phyloP scores from a whole-genome alignment of 2,888 invertebrate genomes.

The Laspeyria flexula region DNA sequence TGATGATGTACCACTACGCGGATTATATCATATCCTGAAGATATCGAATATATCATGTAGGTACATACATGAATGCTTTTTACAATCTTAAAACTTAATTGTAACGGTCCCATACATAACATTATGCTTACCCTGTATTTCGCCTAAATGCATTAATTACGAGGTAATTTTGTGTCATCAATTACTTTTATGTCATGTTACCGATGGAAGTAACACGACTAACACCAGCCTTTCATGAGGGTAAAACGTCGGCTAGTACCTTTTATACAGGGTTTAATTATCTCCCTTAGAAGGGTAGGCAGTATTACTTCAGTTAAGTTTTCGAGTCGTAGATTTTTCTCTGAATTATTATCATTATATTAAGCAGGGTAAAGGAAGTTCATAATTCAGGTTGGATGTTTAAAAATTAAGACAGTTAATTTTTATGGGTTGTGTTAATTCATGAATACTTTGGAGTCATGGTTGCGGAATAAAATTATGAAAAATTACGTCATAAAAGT shows the following conservation, averaged over 20 bases:
- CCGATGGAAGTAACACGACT: neutral
- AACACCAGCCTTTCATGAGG: neutral
- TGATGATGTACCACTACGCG: too few species aligned
- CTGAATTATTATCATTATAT: neutral
- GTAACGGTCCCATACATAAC: too few species aligned
- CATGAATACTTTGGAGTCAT: neutral
- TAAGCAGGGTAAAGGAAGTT: neutral
- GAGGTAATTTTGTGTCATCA: neutral
- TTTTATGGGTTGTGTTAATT: neutral
- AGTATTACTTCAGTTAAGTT: conserved; percentile 16
- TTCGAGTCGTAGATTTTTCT: conserved; percentile 1
- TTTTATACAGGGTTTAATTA: conserved; percentile 23
- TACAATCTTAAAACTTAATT: too few species aligned
- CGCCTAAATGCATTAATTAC: neutral
- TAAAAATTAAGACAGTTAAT: neutral
- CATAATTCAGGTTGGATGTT: neutral
- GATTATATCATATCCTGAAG: too few species aligned
- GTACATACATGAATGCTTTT: too few species aligned
- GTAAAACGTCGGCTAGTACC: conserved; percentile 7
- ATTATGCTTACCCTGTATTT: neutral
- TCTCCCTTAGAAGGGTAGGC: conserved; percentile 6
- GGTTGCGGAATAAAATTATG: too few species aligned
- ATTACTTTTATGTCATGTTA: neutral
- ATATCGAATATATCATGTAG: too few species aligned
- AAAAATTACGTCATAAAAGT: too few species aligned